These are phyloP conservation scores for Caracal caracal DNA, from an alignment of 2,113 vertebrate genomes.

Conservation along the genomic window DNA sequence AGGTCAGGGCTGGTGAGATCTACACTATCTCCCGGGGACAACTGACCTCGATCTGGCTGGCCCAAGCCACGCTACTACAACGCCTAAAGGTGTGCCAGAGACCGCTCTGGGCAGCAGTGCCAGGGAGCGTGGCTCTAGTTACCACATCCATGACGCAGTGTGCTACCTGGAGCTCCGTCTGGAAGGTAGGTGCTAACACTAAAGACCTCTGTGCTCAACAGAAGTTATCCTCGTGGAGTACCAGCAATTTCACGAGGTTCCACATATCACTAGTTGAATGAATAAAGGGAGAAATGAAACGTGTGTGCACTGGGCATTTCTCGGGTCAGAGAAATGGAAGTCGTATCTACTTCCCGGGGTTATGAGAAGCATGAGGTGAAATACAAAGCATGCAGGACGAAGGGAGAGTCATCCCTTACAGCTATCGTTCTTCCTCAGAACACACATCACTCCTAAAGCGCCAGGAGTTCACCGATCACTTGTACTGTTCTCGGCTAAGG, in stretches of 20 bases:
- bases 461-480: background rate
- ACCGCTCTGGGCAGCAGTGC: accelerated
- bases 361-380: background rate
- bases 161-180: background rate
- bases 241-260: background rate
- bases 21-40: background rate
- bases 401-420: background rate
- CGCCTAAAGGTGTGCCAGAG: background rate
- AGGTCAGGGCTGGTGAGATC: background rate
- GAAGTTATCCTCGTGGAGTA: background rate
- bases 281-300: background rate
- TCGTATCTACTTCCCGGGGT: background rate
- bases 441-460: background rate
- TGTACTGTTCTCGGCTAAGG: background rate
- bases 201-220: background rate
- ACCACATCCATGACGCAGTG: background rate
- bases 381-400: background rate
- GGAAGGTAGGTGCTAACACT: background rate
- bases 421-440: background rate
- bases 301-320: background rate
- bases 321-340: background rate
- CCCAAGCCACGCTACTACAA: too few relatives aligned
- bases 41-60: background rate
- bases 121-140: background rate
- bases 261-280: background rate